These are phyloP conservation scores for Drosophila phalerata DNA, from an alignment of 2,888 invertebrate genomes.

Conservation along the genomic window DNA sequence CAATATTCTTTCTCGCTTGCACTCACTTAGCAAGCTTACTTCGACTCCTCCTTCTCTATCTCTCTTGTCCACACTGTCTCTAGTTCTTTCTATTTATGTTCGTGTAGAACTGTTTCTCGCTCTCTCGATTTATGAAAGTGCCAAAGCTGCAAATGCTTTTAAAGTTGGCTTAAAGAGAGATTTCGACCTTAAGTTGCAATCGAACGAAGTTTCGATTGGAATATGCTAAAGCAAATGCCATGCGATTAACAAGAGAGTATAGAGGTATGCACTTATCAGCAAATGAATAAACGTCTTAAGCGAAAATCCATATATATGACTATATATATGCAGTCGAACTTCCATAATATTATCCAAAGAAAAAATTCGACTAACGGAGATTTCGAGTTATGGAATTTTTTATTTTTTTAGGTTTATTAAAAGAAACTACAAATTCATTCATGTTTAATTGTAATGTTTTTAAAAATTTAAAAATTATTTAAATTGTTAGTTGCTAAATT, in stretches of 20 bases:
- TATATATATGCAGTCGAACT: no score
- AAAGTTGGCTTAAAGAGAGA: constrained; percentile 32
- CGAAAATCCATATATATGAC: neutral
- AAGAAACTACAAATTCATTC: no score
- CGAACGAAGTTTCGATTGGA: neutral
- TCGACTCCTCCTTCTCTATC: neutral
- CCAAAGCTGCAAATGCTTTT: constrained; percentile 34
- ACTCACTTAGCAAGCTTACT: neutral
- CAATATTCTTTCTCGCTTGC: constrained; percentile 8
- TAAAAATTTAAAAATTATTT: no score
- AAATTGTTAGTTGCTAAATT: no score
- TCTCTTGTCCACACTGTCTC: constrained; percentile 1
- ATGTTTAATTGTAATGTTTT: no score
- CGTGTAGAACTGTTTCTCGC: constrained; percentile 10
- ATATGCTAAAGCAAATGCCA: neutral
- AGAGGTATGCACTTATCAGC: constrained; percentile 2
- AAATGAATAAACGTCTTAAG: neutral
- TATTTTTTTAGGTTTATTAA: no score
- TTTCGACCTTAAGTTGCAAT: constrained; percentile 14
- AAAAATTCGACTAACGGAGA: no score
- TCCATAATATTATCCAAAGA: no score
- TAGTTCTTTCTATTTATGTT: constrained; percentile 3
- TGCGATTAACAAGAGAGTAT: neutral
- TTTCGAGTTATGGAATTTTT: no score
- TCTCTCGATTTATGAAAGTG: constrained; percentile 28